phyloP scores from a whole-genome alignment of 2,113 vertebrate genomes.

The Acinonyx jubatus region DNA sequence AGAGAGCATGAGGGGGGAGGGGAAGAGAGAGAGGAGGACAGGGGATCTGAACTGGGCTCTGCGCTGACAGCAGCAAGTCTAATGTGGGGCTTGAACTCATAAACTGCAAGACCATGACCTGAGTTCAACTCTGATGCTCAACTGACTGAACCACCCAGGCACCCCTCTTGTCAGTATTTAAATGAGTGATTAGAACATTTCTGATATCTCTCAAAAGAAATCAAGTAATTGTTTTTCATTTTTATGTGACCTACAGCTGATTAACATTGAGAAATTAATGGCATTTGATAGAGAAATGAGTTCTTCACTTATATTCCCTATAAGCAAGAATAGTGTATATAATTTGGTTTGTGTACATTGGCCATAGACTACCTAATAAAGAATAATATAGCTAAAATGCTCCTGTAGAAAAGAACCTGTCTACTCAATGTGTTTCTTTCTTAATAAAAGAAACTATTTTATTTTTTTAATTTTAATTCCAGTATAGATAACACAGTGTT shows the following conservation, averaged over 20 bases:
- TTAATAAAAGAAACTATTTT: neutral
- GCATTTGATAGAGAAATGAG: neutral
- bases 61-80: too few species aligned
- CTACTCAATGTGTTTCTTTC: neutral
- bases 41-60: too few species aligned
- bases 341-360: neutral
- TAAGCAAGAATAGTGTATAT: neutral
- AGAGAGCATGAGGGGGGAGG: too few species aligned
- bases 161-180: neutral
- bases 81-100: too few species aligned
- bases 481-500: neutral
- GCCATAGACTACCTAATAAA: neutral
- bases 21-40: too few species aligned
- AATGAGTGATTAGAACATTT: neutral
- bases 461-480: neutral
- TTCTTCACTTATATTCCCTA: neutral
- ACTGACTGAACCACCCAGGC: too few species aligned
- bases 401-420: neutral
- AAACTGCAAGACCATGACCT: too few species aligned
- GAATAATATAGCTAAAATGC: neutral
- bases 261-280: neutral
- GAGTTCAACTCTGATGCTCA: too few species aligned
- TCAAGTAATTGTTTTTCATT: neutral
- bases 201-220: neutral
- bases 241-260: neutral